These are phyloP conservation scores for Heliconius cydno DNA, from an alignment of 2,888 invertebrate genomes.

Conservation along the genomic window DNA sequence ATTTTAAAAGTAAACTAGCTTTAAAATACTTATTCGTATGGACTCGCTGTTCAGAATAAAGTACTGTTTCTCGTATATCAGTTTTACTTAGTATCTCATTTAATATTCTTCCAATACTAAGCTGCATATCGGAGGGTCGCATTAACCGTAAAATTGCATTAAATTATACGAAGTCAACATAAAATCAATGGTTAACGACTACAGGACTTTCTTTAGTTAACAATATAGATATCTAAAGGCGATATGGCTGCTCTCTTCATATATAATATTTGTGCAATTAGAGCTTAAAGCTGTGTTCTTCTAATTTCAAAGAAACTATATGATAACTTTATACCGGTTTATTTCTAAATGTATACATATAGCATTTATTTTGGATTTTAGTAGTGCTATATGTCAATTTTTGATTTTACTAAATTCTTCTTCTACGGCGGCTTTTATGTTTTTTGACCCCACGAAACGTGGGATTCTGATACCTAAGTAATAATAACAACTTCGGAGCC, in stretches of 20 bases:
- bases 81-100: slow-evolving; percentile 35
- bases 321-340: no score
- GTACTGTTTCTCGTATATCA: slow-evolving; percentile 31
- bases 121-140: slow-evolving; percentile 42
- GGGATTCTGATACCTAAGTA: no score
- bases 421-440: no score
- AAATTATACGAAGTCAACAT: slow-evolving; percentile 42
- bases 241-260: slow-evolving; percentile 1
- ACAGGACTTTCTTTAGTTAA: slow-evolving; percentile 30
- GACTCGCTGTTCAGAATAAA: slow-evolving; percentile 14
- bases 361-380: no score
- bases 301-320: not conserved
- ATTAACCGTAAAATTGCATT: slow-evolving; percentile 41
- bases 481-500: no score
- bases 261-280: slow-evolving; percentile 9
- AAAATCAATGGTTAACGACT: slow-evolving; percentile 39
- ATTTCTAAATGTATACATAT: no score
- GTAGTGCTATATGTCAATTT: no score
- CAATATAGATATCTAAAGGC: slow-evolving; percentile 39
- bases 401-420: no score
- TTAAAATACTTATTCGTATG: slow-evolving; percentile 20
- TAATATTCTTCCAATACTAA: slow-evolving; percentile 35
- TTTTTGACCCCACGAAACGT: no score
- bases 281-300: not conserved
- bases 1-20: not conserved